Evolutionary conservation across 2,797 vertebrate genomes (phyloP).

Genomic region (Sciurus carolinensis): DNA sequence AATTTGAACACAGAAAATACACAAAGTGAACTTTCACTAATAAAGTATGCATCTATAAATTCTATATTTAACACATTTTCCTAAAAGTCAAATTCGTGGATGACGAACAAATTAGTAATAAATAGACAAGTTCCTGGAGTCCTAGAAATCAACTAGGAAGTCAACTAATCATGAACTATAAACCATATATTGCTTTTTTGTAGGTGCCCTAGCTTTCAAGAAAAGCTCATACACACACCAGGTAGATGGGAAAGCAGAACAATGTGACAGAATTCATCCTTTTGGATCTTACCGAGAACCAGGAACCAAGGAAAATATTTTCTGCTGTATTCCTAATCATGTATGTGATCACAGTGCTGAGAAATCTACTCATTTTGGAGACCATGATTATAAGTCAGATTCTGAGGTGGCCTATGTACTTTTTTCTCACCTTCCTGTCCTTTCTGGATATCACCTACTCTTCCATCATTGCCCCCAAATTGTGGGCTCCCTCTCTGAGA

Average conservation of each 20-base stretch:
- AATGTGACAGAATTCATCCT: constrained; percentile 72
- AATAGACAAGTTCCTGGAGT: not conserved
- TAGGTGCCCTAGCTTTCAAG: not conserved
- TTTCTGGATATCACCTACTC: constrained; percentile 70
- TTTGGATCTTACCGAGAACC: constrained; percentile 34
- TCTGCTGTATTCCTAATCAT: constrained; percentile 74
- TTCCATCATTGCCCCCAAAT: constrained; percentile 69
- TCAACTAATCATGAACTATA: not conserved
- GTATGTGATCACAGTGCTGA: constrained; percentile 74
- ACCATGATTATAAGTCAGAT: constrained; percentile 55
- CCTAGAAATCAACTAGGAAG: not conserved
- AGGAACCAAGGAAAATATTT: not conserved
- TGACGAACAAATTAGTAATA: not conserved
- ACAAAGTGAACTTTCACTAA: not conserved
- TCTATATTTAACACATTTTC: not conserved
- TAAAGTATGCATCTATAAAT: not conserved
- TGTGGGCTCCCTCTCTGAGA: constrained; percentile 48
- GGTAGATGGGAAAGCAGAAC: constrained; percentile 10
- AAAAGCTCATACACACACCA: not conserved
- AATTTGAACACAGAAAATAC: not conserved
- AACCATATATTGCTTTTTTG: not conserved
- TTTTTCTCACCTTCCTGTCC: constrained; percentile 74
- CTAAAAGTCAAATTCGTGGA: not conserved
- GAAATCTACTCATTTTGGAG: constrained; percentile 75
- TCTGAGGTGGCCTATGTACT: constrained; percentile 75